Percentiles rank a stretch among this genome's conserved stretches.
phyloP scores from a whole-genome alignment of 2,797 vertebrate species.

The Schizothorax lantsangensis region DNA sequence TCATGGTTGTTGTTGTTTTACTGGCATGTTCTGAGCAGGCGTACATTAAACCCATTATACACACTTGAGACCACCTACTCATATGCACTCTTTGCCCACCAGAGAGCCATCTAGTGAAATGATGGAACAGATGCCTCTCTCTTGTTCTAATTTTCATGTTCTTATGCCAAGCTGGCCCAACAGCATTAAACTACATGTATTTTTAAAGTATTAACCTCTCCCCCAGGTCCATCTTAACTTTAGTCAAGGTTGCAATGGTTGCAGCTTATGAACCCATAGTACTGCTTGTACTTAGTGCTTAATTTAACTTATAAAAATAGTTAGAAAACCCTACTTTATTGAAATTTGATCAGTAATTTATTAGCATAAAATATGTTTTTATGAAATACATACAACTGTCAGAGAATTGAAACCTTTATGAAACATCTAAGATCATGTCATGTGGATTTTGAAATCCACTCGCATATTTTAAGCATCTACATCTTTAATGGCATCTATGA shows the following conservation, averaged over 20 bases:
- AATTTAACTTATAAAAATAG: background rate
- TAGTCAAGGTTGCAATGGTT: background rate
- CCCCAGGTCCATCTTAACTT: background rate
- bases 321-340: too few species aligned
- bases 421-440: too few species aligned
- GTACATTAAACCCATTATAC: constrained; percentile 25
- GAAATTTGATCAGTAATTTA: too few species aligned
- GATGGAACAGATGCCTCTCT: background rate
- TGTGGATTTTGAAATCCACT: too few species aligned
- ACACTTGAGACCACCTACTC: constrained; percentile 35
- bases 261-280: background rate
- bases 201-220: background rate
- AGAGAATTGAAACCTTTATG: too few species aligned
- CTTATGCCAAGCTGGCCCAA: background rate
- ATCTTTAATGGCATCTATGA: background rate
- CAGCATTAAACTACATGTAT: background rate
- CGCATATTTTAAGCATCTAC: too few species aligned
- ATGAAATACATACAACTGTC: too few species aligned
- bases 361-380: too few species aligned
- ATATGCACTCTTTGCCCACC: constrained; percentile 27
- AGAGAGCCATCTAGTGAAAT: constrained; percentile 14
- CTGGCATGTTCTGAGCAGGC: constrained; percentile 28
- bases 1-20: background rate
- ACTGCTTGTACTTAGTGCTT: background rate
- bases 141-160: background rate